These are phyloP conservation scores for Pelodiscus sinensis DNA, from an alignment of 2,113 vertebrate species.

Conservation along the genomic window DNA sequence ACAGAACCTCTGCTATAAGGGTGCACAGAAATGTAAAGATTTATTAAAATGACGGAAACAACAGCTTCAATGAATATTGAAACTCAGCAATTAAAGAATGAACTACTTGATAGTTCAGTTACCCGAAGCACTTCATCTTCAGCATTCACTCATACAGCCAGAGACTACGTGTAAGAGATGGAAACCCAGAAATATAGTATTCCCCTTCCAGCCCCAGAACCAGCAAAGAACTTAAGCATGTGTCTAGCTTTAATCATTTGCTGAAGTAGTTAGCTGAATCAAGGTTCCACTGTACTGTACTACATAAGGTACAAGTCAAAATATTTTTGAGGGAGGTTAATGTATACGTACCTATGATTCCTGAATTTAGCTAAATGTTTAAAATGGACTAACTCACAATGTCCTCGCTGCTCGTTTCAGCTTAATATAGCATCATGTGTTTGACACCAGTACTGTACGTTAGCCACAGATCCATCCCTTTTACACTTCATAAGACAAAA, in stretches of 20 bases:
- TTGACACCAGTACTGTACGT: not conserved
- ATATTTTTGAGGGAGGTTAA: not conserved
- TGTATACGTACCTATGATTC: not conserved
- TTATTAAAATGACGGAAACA: constrained; percentile 53
- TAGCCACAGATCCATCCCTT: not conserved
- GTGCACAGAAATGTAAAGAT: constrained; percentile 13
- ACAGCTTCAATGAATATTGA: constrained; percentile 60
- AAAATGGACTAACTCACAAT: not conserved
- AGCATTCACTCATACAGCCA: constrained; percentile 29
- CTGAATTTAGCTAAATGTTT: not conserved
- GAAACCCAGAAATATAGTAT: constrained; percentile 20
- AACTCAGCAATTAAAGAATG: constrained; percentile 27
- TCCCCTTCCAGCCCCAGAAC: not conserved
- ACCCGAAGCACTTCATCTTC: constrained; percentile 37
- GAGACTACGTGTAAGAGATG: constrained; percentile 24
- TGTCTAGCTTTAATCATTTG: not conserved
- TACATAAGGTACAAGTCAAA: fast-evolving
- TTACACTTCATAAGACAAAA: not conserved
- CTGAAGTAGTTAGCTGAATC: not conserved
- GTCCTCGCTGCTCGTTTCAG: not conserved
- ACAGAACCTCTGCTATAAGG: constrained; percentile 20
- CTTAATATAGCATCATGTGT: not conserved
- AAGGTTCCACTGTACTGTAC: not conserved
- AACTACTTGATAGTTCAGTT: constrained; percentile 37
- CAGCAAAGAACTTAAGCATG: constrained; percentile 16